Evolutionary conservation across 2,797 vertebrate genomes (phyloP), one percentile per base, ranked within the genome.

Genomic region (Pseudochromis fuscus): DNA sequence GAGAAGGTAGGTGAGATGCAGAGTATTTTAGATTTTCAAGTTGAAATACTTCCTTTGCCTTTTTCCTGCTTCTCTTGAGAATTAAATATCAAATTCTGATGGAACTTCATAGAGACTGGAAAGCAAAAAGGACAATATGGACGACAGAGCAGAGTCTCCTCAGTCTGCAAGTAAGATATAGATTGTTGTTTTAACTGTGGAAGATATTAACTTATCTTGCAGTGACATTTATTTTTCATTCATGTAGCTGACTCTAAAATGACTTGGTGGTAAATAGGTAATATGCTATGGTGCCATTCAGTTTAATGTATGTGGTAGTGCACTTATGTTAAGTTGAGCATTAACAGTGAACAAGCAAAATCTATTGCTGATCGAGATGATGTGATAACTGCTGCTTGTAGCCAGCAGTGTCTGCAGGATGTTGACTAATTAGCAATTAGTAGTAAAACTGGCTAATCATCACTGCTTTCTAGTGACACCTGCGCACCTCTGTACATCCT

Each of bases 1-100:
- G 91, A 96, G 81, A 95, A 95, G 95, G 96, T 96, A 81, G 80
- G 83, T 28, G 25, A 31, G 18, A 19, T 13, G n/a, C 28, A 31
- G 19, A 23, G n/a, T 52, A 2, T 3, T 21, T 52, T 12, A 30
- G 4, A 5, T 5, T 51, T 51, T 51, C 3, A 40, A 12, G 5
- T 18, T 11, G n/a, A 40, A 6, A 46, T 27, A 28, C 4, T 28
- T 42, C 5, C 4, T 25, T n/a, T 42, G 3, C 16, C 2, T 16
- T 62, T 28, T 18, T 46, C 16, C 1, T 25, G 0, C 25, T 56
- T 28, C 49, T 15, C 4, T 37, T 67, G 7, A 38, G 4, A 52
- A 42, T 28, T n/a, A 46, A 0, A 25, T 4, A 45, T 30, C 1
- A 28, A 46, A 27, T 49, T 64, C 16, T 57, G 18, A 46, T 18